phyloP scores from a whole-genome alignment of 2,888 invertebrate genomes.

The Euplexia lucipara region DNA sequence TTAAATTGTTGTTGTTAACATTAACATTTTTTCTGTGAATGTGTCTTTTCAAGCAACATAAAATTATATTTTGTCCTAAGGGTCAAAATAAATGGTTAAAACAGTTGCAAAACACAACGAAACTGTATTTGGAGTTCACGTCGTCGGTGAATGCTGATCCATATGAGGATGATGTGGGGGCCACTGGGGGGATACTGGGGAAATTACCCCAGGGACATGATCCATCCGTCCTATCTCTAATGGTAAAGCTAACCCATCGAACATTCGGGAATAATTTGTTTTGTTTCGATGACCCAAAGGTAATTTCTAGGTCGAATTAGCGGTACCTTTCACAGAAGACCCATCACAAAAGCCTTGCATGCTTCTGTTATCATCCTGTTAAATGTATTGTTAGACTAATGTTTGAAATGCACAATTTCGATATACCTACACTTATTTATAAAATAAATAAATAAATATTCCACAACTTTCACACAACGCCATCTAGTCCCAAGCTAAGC shows the following conservation, averaged over 20 bases:
- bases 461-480: too few relatives aligned
- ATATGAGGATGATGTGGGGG: background rate
- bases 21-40: too few relatives aligned
- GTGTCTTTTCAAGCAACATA: too few relatives aligned
- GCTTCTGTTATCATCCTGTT: background rate
- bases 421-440: too few relatives aligned
- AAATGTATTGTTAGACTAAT: too few relatives aligned
- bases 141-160: slow-evolving; percentile 8
- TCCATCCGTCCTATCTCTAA: slow-evolving; percentile 4
- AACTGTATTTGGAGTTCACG: slow-evolving; percentile 35
- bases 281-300: slow-evolving; percentile 13
- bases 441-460: too few relatives aligned
- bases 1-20: slow-evolving; percentile 5
- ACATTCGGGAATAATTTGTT: slow-evolving; percentile 17
- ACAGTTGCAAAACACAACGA: background rate
- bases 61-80: too few relatives aligned
- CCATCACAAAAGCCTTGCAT: background rate
- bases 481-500: too few relatives aligned
- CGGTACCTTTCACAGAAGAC: background rate
- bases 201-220: slow-evolving; percentile 36
- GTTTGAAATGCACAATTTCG: too few relatives aligned
- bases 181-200: background rate
- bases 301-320: slow-evolving; percentile 15
- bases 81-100: background rate
- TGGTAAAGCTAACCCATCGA: slow-evolving; percentile 1